Percentiles rank a stretch among this genome's conserved stretches.
phyloP scores from a whole-genome alignment of 2,797 vertebrate genomes.

The Malacoraja senta region DNA sequence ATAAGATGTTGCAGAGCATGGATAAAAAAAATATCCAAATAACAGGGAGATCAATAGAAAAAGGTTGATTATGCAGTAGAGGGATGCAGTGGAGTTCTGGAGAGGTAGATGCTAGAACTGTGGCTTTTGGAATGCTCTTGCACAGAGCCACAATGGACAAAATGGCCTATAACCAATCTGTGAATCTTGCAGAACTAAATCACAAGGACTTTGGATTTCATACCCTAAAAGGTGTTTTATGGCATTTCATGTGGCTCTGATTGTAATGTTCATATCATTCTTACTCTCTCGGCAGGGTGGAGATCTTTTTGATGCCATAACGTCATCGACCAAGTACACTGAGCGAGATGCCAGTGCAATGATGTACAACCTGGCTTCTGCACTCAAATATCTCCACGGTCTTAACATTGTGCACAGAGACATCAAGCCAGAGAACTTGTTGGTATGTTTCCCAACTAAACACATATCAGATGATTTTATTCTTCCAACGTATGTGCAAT shows the following conservation, averaged over 20 bases:
- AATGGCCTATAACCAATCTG: no score
- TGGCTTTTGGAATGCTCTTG: no score
- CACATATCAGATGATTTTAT: neutral
- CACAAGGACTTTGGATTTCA: neutral
- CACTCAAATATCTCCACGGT: constrained; percentile 83
- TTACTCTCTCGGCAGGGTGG: constrained; percentile 66
- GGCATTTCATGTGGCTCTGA: neutral
- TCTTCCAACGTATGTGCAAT: no score
- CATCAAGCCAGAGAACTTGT: constrained; percentile 93
- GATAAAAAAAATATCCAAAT: no score
- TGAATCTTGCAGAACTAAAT: neutral
- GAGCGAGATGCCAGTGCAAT: constrained; percentile 85
- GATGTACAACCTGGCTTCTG: constrained; percentile 84
- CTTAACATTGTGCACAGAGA: constrained; percentile 91
- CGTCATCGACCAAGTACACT: constrained; percentile 89
- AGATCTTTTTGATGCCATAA: constrained; percentile 93
- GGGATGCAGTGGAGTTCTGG: no score
- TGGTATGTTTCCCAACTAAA: constrained; percentile 59
- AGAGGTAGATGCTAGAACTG: no score
- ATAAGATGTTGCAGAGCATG: no score
- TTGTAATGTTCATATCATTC: neutral
- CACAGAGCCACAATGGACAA: no score
- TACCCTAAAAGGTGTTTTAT: neutral
- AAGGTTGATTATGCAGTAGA: no score
- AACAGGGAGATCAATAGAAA: no score